Evolutionary conservation across 2,888 invertebrate genomes (phyloP), one percentile per base, ranked within the genome.

Genomic region (Nymphalis c-album): DNA sequence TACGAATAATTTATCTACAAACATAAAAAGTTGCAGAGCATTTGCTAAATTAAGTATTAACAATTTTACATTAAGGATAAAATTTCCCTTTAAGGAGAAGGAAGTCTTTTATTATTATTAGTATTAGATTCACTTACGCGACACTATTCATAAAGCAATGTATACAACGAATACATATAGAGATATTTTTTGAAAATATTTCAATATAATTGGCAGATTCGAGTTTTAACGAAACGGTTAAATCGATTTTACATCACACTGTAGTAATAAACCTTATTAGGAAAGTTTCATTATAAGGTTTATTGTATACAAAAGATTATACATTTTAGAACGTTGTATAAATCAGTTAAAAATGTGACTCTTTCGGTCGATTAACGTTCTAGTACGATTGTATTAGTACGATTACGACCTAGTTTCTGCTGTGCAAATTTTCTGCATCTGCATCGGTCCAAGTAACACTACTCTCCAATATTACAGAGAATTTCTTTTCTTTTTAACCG

Each of bases 291-390:
- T n/a, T 5, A 13, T 16, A 16, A 26, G 7, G n/a, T 7, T 55
- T 55, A 17, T 17, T 17, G 1, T 10, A 31, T 17, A 16, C 7
- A 5, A 55, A 17, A n/a, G 31, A 17, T 31, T 13, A 40, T 40
- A 7, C 31, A 31, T 7, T 20, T 2, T 4, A 40, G 8, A 60
- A 22, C 7, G 17, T 65, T 59, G 61, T 58, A 59, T 65, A 58
- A 65, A 55, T 63, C 63, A 71, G 68, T 66, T 71, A 71, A 68
- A 68, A 66, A 58, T 47, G 66, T 31, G 63, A 59, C 63, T 63
- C 63, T 63, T 63, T 62, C 59, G 46, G 46, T 47, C 57, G 62
- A 48, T 60, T 63, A 60, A n/a, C n/a, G n/a, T n/a, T n/a, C n/a
- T n/a, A n/a, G n/a, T n/a, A n/a, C n/a, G n/a, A n/a, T n/a, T n/a